Evolutionary conservation across 1,140 invertebrate genomes (phyloP).

Genomic region (Lasioglossum albipes): DNA sequence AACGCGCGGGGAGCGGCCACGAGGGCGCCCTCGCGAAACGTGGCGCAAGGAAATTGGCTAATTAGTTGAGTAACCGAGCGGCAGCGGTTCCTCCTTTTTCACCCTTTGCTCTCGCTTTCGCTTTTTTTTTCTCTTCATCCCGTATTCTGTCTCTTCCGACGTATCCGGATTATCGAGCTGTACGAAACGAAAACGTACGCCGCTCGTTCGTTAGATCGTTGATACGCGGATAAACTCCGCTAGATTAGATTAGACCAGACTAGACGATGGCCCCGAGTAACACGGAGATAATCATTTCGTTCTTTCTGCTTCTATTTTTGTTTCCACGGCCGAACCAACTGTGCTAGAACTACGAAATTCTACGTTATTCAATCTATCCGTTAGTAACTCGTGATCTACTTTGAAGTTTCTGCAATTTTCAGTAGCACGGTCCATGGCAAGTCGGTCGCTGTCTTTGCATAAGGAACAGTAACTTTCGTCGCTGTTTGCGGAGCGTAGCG

Average conservation of each 20-base stretch:
- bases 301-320: background rate
- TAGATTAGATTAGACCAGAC: conserved; percentile 20
- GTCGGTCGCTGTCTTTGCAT: too few species aligned
- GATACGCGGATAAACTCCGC: conserved; percentile 8
- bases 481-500: too few species aligned
- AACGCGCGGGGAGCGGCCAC: background rate
- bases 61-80: conserved; percentile 26
- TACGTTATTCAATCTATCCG: too few species aligned
- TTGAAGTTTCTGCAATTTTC: too few species aligned
- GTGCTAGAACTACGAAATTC: too few species aligned
- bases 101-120: too few species aligned
- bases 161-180: conserved; percentile 20
- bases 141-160: conserved; percentile 1
- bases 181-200: background rate
- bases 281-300: background rate
- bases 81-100: background rate
- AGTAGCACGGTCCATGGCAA: too few species aligned
- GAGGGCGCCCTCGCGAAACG: conserved; percentile 6
- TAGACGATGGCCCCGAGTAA: background rate
- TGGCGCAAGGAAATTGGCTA: conserved; percentile 42
- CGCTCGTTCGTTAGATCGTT: background rate
- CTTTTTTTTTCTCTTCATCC: too few species aligned
- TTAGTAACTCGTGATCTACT: too few species aligned
- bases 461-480: too few species aligned
- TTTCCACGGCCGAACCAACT: background rate